Conservation (phyloP, 2,113 vertebrate species). For the Formicarius rufipectus region DNA sequence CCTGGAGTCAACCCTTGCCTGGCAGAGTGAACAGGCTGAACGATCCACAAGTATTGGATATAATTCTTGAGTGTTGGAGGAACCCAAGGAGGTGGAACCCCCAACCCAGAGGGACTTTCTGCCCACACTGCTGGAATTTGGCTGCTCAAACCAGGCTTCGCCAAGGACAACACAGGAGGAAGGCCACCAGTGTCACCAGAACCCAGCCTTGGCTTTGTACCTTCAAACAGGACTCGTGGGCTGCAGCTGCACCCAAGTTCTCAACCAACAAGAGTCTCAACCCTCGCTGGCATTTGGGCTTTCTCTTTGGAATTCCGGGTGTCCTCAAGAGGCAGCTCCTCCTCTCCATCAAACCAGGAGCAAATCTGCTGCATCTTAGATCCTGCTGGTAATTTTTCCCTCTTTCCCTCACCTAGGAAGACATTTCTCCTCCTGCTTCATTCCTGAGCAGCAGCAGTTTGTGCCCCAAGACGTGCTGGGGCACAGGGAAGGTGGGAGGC, state of each 20-base stretch:
- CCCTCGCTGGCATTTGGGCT: fast-evolving
- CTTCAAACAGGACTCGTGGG: neutral
- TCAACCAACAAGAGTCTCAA: neutral
- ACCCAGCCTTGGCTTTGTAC: neutral
- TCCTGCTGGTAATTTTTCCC: neutral
- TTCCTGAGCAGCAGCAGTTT: neutral
- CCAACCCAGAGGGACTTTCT: neutral
- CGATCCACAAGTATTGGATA: fast-evolving
- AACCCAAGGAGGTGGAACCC: neutral
- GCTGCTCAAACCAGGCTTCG: neutral
- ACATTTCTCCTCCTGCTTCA: fast-evolving
- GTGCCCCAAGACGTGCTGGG: neutral
- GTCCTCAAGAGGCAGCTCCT: neutral
- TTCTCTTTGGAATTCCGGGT: neutral
- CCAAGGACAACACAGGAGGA: fast-evolving
- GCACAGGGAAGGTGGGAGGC: neutral
- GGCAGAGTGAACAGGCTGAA: fast-evolving
- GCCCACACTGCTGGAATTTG: neutral
- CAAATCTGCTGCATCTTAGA: fast-evolving
- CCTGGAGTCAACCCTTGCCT: neutral
- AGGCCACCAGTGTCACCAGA: neutral
- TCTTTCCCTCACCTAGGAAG: fast-evolving
- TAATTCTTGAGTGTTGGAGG: neutral
- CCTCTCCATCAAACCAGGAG: neutral
- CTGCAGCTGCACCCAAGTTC: neutral